Percentiles rank a stretch among this genome's conserved stretches.
These are phyloP conservation scores for Sepiola atlantica DNA, from an alignment of 2,888 invertebrate species.

Conservation along the genomic window DNA sequence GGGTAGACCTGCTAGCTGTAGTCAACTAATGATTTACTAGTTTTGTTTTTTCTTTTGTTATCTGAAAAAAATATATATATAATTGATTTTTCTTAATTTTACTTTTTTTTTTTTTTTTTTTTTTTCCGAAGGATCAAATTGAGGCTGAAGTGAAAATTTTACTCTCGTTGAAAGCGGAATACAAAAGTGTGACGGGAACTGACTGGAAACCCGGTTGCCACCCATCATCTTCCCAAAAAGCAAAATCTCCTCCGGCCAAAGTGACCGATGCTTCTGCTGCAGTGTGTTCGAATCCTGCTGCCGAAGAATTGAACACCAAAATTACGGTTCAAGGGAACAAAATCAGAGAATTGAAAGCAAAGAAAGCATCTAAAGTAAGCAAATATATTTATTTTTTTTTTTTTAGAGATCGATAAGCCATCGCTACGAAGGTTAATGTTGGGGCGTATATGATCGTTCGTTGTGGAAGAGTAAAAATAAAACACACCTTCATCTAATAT, in stretches of 20 bases:
- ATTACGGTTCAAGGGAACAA: constrained; percentile 82
- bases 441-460: no score
- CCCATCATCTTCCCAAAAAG: neutral
- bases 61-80: no score
- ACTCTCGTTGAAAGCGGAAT: constrained; percentile 84
- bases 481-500: no score
- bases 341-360: constrained; percentile 82
- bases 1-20: no score
- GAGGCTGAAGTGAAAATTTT: constrained; percentile 79
- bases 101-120: neutral
- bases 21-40: no score
- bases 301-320: constrained; percentile 64
- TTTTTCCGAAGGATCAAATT: constrained; percentile 66
- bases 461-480: no score
- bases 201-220: constrained; percentile 80
- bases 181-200: constrained; percentile 81
- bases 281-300: constrained; percentile 39
- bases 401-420: no score
- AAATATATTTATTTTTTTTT: no score
- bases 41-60: no score
- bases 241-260: neutral
- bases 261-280: constrained; percentile 52
- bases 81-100: neutral
- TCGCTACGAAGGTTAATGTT: no score
- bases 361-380: constrained; percentile 74